Evolutionary conservation across 2,113 vertebrate genomes (phyloP).

Genomic region (Grantiella picta): DNA sequence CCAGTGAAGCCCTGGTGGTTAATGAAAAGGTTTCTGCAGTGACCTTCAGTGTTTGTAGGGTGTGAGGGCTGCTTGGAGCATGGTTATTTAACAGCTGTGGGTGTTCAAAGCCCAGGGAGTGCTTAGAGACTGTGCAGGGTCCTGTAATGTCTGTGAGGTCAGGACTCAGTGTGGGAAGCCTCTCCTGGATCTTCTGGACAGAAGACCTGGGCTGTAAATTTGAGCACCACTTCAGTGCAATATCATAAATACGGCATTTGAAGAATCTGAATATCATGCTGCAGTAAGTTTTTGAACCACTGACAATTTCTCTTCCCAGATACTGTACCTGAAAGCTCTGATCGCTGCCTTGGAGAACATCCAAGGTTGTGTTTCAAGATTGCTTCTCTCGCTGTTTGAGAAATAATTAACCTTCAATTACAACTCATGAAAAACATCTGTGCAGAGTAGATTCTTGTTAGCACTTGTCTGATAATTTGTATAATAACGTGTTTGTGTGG

Average conservation of each 20-base stretch:
- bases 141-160: not conserved
- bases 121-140: not conserved
- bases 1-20: not conserved
- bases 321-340: not conserved
- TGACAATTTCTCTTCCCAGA: not conserved
- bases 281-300: not conserved
- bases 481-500: not conserved
- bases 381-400: not conserved
- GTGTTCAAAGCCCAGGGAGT: not conserved
- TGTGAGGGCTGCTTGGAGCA: not conserved
- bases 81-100: not conserved
- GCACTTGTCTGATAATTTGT: not conserved
- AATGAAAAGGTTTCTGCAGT: not conserved
- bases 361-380: not conserved
- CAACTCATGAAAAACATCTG: not conserved
- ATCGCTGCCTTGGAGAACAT: not conserved
- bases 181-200: not conserved
- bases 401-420: constrained; percentile 10
- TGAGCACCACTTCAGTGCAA: not conserved
- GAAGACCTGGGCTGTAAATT: not conserved
- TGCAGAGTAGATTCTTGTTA: not conserved
- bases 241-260: not conserved
- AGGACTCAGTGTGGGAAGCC: not conserved
- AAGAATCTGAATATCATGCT: not conserved
- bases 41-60: not conserved